Evolutionary conservation across 2,113 vertebrate genomes (phyloP).

Genomic region (Charadrius vociferus): DNA sequence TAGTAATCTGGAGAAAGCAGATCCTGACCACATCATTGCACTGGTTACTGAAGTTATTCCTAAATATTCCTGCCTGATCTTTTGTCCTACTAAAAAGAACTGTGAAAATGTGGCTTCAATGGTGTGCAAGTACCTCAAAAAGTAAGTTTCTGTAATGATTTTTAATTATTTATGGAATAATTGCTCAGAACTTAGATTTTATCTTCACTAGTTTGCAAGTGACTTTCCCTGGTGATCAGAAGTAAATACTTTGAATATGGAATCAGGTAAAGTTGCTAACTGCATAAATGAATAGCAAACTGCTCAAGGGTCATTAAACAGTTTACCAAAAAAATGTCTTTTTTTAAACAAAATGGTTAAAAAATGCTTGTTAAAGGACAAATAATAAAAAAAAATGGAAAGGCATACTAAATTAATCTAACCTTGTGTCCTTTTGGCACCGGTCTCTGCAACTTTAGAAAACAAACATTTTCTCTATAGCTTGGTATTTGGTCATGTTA

Average conservation of each 20-base stretch:
- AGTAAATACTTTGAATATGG: background rate
- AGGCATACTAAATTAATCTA: background rate
- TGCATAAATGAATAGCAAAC: background rate
- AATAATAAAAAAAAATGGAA: background rate
- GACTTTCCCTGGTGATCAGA: background rate
- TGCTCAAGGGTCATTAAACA: background rate
- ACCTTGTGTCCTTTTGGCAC: background rate
- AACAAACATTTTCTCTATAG: background rate
- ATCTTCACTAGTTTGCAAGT: background rate
- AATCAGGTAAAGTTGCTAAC: background rate
- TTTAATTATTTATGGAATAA: background rate
- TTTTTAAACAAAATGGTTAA: background rate
- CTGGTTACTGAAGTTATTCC: slow-evolving; percentile 96
- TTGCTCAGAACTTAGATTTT: background rate
- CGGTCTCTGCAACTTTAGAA: background rate
- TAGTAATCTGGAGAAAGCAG: slow-evolving; percentile 84
- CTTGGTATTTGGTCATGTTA: background rate
- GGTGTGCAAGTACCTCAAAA: slow-evolving; percentile 92
- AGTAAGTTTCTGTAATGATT: slow-evolving; percentile 76
- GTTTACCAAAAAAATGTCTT: background rate
- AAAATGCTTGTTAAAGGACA: background rate
- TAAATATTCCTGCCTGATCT: slow-evolving; percentile 89
- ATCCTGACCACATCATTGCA: slow-evolving; percentile 93
- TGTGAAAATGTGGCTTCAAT: slow-evolving; percentile 96
- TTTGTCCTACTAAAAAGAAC: slow-evolving; percentile 97